Evolutionary conservation across 2,797 vertebrate species (phyloP), one percentile per base, ranked within the genome.

Genomic region (Oophaga sylvatica): DNA sequence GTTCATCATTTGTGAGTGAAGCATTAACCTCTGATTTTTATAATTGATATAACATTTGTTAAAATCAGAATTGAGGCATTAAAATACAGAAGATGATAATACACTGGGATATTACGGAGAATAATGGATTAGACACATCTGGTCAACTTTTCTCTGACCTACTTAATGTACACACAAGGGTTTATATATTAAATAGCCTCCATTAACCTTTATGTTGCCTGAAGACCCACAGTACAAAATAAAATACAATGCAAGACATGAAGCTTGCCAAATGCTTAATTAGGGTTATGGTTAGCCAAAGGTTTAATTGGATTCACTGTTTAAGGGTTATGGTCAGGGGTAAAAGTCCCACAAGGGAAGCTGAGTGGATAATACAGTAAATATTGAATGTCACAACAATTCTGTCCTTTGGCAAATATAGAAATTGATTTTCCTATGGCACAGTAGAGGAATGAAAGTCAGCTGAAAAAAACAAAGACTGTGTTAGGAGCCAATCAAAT

Each of bases 171-270:
- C 80, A 85, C 88, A 86, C 84, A 59, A 53, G 80, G 84, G 80
- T 77, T 83, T 83, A 86, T 71, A 79, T 81, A 89, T 89, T 86
- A 86, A 86, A 79, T 70, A 70, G 80, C 71, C 79, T 86, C 79
- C 84, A 89, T 89, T 89, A 89, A 82, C 87, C 87, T 89, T 89
- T 77, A 86, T 76, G 73, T 83, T 89, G 84, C 79, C 48, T 82
- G 15, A 81, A 86, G 63, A 82, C 87, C 48, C 48, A 60, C 20
- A 19, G 31, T 70, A 82, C 70, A 76, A 78, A 88, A 63, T 84
- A 88, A 86, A 86, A 86, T 62, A 67, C 29, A 76, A 68, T 80
- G 29, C 45, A 60, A 73, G n/a, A 59, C 20, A 20, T 75, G 53
- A 17, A 22, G 19, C 22, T 53, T 65, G 83, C 87, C 87, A 89